phyloP scores from a whole-genome alignment of 2,797 vertebrate genomes.

The Gambusia yucatana region DNA sequence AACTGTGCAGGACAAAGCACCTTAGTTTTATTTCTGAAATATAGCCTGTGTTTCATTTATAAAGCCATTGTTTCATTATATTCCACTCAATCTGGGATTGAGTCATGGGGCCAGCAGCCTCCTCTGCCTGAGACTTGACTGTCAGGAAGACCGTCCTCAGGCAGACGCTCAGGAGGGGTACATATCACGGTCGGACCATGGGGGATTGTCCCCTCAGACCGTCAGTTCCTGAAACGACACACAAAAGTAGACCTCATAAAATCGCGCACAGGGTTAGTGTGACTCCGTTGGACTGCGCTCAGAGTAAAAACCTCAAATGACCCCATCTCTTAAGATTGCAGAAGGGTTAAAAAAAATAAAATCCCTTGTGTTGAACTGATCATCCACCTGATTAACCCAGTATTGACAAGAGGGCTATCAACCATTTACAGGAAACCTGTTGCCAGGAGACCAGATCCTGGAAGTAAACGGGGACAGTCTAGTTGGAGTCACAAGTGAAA shows the following conservation, averaged over 20 bases:
- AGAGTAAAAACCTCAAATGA: too few relatives aligned
- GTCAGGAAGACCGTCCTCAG: too few relatives aligned
- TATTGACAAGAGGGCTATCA: background rate
- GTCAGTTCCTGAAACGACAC: too few relatives aligned
- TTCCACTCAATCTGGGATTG: background rate
- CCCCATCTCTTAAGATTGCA: too few relatives aligned
- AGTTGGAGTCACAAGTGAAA: constrained; percentile 89
- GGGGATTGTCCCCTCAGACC: too few relatives aligned
- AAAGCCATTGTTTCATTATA: background rate
- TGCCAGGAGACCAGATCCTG: constrained; percentile 92
- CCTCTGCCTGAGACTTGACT: too few relatives aligned
- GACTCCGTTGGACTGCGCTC: too few relatives aligned
- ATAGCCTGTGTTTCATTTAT: background rate
- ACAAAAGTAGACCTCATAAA: too few relatives aligned
- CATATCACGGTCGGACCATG: too few relatives aligned
- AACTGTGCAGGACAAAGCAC: background rate
- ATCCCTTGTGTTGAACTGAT: background rate
- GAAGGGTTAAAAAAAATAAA: background rate
- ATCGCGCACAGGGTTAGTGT: too few relatives aligned
- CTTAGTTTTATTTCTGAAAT: background rate
- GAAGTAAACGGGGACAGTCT: constrained; percentile 92
- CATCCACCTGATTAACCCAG: background rate
- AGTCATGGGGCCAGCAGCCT: background rate
- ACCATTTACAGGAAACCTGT: constrained; percentile 82
- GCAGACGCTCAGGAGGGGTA: too few relatives aligned